Base-by-base conservation (phyloP, 2,888 invertebrate species). In the Drosophila recens region DNA sequence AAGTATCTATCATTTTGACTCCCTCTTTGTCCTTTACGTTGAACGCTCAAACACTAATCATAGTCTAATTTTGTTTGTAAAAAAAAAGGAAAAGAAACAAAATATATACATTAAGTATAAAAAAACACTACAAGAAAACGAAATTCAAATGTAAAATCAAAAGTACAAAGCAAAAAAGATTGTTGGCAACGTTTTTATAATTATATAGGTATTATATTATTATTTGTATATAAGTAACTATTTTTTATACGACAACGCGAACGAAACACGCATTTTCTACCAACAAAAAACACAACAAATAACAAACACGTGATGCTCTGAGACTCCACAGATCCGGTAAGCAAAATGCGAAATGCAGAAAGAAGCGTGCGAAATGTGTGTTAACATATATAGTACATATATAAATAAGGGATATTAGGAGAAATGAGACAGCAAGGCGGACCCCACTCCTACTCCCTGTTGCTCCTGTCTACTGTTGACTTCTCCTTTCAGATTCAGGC, bases 151-250 rank as follows among this genome's bases (percentile, higher is more conserved):
- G 69, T 68, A 82, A 85, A 85, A 87, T 85, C 87, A 82, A 85
- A 85, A 85, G 88, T 85, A 87, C 88, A 85, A 85, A 85, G 86
- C 71, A 85, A 75, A 87, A 75, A 84, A 87, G 86, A 85, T 85
- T 87, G 84, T 85, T 85, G 84, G 84, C 87, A 85, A 85, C 86
- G 80, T 85, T 85, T 85, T 85, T 87, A 84, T 82, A 87, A 79
- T 69, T 76, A 69, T 65, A 76, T 73, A 76, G 65, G 79, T 78
- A 84, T 84, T 87, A 80, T 84, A 78, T 84, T 87, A 87, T 84
- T 72, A 87, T 85, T 87, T 85, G 79, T 84, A 85, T 81, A 85
- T 75, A 79, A 67, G 63, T 79, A 58, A 48, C 46, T 58, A 85
- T 87, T 85, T 85, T 85, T 85, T 87, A 85, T 85, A 85, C 84